Base-by-base conservation (phyloP, 2,888 invertebrate genomes). In the Ecliptopera silaceata region DNA sequence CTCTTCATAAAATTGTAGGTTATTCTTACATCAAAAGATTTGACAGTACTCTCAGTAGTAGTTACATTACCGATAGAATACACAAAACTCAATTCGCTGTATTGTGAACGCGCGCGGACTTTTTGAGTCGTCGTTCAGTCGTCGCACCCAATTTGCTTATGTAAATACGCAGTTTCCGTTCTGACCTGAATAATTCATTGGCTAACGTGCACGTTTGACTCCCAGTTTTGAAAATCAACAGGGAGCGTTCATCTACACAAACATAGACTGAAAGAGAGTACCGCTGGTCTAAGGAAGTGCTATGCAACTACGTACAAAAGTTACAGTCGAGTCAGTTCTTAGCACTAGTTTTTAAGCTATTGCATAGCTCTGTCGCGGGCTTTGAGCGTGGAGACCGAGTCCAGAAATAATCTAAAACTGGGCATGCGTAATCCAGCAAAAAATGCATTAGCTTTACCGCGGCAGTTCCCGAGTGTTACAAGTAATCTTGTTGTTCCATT, bases 61-160 rank as follows among this genome's bases (percentile, higher is more conserved):
- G 43, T 55, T 47, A 38, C 49, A 57, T 62, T 57, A 59, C 61
- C 50, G 53, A 29, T 43, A 45, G 50, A 55, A 55, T 59, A 62
- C 59, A 62, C 39, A 56, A 41, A 62, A 68, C 61, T 59, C 54
- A 44, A 63, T 61, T 59, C 57, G 52, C 59, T 63, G 68, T 68
- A 68, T 63, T 70, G 68, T 70, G 68, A 71, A 67, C 70, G 64
- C 59, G 49, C 58, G 65, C 64, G 66, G 66, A 68, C 65, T 65
- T 68, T 69, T 66, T 64, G 65, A 63, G 64, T 64, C 64, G 67
- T 68, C 69, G 70, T 72, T 76, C 74, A 75, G 70, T 74, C 75
- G 80, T 82, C 83, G 85, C 85, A 88, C 84, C 84, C 89, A 89
- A 89, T 89, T 89, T 89, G 86, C 88, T 88, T 90, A 88, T 88